Conservation (phyloP, 1,140 invertebrate genomes). For the Nebria ingens region DNA sequence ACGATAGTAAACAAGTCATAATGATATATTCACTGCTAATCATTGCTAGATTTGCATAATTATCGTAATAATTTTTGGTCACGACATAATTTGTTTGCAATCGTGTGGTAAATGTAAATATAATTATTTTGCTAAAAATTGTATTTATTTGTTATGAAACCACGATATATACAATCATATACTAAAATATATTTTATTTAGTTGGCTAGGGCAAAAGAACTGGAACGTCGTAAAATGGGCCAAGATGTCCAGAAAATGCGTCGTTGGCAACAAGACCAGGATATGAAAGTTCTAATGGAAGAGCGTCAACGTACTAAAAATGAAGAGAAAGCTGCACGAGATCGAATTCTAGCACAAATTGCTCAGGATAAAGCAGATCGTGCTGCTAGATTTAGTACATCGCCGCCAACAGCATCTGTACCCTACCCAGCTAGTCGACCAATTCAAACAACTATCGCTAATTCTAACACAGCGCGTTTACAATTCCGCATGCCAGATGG, state of each 20-base stretch:
- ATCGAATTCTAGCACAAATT: conserved; percentile 61
- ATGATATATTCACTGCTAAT: too few species aligned
- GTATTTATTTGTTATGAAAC: neutral
- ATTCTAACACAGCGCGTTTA: conserved; percentile 43
- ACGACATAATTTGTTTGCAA: neutral
- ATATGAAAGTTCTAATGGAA: conserved; percentile 56
- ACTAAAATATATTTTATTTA: too few species aligned
- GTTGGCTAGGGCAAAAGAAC: conserved; percentile 52
- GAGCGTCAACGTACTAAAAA: conserved; percentile 59
- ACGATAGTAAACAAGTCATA: too few species aligned
- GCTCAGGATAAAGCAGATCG: conserved; percentile 60
- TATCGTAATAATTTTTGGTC: too few species aligned
- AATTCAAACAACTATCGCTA: neutral
- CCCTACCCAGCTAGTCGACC: conserved; percentile 7
- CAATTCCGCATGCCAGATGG: conserved; percentile 79
- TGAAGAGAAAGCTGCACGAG: conserved; percentile 52
- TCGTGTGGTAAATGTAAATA: neutral
- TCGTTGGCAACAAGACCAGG: conserved; percentile 58
- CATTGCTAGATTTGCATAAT: too few species aligned
- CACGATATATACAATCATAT: neutral
- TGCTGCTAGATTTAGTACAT: conserved; percentile 29
- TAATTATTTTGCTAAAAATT: neutral
- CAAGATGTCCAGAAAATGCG: conserved; percentile 60
- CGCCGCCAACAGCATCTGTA: neutral
- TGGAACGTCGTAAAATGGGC: conserved; percentile 57